Evolutionary conservation across 2,888 invertebrate species (phyloP).

Genomic region (Bibio marci): DNA sequence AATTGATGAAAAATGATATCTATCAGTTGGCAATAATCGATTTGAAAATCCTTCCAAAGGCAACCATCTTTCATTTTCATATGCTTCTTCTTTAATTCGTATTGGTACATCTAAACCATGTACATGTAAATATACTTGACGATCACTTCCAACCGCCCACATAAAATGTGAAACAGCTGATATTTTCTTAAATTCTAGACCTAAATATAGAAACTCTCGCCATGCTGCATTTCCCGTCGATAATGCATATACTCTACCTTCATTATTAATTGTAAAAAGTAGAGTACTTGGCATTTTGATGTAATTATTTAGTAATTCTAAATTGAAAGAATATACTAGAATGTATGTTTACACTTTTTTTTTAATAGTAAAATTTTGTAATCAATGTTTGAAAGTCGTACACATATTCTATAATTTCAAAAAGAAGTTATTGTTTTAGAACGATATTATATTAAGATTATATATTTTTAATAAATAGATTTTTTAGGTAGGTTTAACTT

Average conservation of each 20-base stretch:
- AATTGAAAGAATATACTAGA: too few relatives aligned
- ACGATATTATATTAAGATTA: too few relatives aligned
- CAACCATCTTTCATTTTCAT: slow-evolving; percentile 87
- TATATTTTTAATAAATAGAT: too few relatives aligned
- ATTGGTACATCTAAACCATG: slow-evolving; percentile 82
- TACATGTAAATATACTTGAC: slow-evolving; percentile 83
- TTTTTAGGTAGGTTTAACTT: too few relatives aligned
- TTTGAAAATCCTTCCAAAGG: slow-evolving; percentile 78
- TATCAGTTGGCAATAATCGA: slow-evolving; percentile 70
- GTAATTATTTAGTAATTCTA: too few relatives aligned
- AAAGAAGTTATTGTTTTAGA: too few relatives aligned
- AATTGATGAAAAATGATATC: slow-evolving; percentile 68
- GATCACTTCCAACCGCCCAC: slow-evolving; percentile 87
- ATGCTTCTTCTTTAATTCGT: slow-evolving; percentile 74
- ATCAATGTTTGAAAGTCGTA: too few relatives aligned
- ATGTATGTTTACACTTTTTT: too few relatives aligned
- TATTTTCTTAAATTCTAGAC: slow-evolving; percentile 76
- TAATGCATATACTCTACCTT: slow-evolving; percentile 72
- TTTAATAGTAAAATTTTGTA: too few relatives aligned
- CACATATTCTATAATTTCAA: too few relatives aligned
- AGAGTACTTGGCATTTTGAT: slow-evolving; percentile 61
- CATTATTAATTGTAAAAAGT: slow-evolving; percentile 71
- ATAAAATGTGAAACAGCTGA: slow-evolving; percentile 70
- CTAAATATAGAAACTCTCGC: slow-evolving; percentile 71
- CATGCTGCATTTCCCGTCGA: slow-evolving; percentile 67